A percentile compares a stretch with the other conserved stretches of the same genome.
phyloP scores from a whole-genome alignment of 2,113 vertebrate species.

The Barbus barbus region DNA sequence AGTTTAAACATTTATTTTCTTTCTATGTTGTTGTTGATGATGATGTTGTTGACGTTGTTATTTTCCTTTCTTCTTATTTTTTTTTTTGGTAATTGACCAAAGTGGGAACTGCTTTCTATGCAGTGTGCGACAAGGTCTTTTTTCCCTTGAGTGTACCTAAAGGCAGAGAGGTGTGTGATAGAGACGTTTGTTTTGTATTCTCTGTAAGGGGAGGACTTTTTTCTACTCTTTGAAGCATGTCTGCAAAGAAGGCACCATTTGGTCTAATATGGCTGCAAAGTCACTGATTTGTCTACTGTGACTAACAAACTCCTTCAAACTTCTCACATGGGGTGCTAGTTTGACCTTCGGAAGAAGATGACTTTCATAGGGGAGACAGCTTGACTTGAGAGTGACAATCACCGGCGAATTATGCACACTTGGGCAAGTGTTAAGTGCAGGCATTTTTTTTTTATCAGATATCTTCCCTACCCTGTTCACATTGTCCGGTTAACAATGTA shows the following conservation, averaged over 20 bases:
- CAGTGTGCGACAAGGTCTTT: conserved; percentile 97
- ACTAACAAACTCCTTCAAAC: conserved; percentile 81
- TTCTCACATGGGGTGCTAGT: conserved; percentile 89
- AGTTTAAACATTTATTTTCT: conserved; percentile 87
- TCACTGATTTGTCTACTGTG: conserved; percentile 93
- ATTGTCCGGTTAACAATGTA: conserved; percentile 24
- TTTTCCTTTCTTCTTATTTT: conserved; percentile 62
- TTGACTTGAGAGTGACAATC: conserved; percentile 88
- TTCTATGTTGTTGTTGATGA: conserved; percentile 77
- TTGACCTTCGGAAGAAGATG: conserved; percentile 77
- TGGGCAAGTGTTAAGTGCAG: not conserved
- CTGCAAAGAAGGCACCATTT: conserved; percentile 83
- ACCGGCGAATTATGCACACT: conserved; percentile 52
- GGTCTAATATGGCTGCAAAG: conserved; percentile 90
- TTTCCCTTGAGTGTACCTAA: conserved; percentile 79
- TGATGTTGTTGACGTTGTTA: conserved; percentile 78
- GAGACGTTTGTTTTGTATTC: conserved; percentile 81
- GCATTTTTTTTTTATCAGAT: not conserved
- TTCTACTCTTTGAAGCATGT: conserved; percentile 85
- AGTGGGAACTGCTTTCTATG: conserved; percentile 99
- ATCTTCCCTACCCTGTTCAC: not conserved
- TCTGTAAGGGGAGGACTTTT: conserved; percentile 71
- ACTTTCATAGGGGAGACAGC: conserved; percentile 85
- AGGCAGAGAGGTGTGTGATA: conserved; percentile 82
- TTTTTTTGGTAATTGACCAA: conserved; percentile 90